Evolutionary conservation across 2,113 vertebrate species (phyloP).

Genomic region (Colossoma macropomum): DNA sequence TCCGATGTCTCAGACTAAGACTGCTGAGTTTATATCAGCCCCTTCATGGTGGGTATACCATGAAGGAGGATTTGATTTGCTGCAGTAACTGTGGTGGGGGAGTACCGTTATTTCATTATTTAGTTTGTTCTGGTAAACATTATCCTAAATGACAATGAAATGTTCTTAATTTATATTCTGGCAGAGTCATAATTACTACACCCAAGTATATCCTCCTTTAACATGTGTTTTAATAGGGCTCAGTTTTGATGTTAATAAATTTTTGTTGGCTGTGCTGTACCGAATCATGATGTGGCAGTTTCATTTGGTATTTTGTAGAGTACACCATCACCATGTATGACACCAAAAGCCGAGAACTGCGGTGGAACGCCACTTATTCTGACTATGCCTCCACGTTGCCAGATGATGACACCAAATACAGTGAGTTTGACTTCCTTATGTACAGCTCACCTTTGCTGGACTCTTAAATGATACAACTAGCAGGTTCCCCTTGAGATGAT

Average conservation of each 20-base stretch:
- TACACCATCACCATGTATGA: constrained; percentile 99
- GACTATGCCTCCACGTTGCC: constrained; percentile 94
- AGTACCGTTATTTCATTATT: neutral
- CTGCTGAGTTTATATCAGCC: neutral
- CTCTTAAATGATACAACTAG: neutral
- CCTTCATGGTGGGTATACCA: neutral
- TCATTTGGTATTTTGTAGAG: constrained; percentile 75
- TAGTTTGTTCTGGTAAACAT: neutral
- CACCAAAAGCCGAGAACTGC: constrained; percentile 94
- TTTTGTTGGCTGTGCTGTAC: neutral
- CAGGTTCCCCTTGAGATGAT: neutral
- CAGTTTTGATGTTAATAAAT: neutral
- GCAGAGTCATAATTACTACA: neutral
- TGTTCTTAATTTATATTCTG: neutral
- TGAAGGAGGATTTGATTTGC: neutral
- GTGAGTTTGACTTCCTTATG: constrained; percentile 73
- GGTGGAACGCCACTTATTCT: constrained; percentile 98
- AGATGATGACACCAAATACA: constrained; percentile 90
- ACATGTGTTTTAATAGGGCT: neutral
- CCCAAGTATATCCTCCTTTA: too few species aligned
- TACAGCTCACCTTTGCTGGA: neutral
- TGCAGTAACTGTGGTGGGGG: too few species aligned
- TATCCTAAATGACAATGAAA: neutral
- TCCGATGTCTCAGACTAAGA: neutral
- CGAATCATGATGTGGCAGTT: neutral